Evolutionary conservation across 2,888 invertebrate species (phyloP), one percentile per base, ranked within the genome.

Genomic region (Parapristionchus giblindavisi): DNA sequence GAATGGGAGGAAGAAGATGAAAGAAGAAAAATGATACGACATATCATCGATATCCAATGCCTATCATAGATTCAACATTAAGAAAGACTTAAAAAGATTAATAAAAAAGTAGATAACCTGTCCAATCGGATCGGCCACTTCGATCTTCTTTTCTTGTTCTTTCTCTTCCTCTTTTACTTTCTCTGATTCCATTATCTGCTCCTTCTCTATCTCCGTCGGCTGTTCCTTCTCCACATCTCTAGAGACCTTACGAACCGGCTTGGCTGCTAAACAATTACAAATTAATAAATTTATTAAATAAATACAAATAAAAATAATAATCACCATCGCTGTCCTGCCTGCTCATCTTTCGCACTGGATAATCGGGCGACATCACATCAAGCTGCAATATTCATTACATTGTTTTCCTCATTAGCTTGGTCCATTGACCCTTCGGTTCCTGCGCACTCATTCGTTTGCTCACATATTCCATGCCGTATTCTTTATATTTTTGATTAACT

Each of bases 351-450:
- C 65, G 14, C 17, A 48, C 43, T 1, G 65, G 65, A 2, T 29
- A 29, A n/a, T 65, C 65, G 27, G 14, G 17, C 21, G 65, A 40
- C 65, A 65, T 65, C 11, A 65, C 65, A 48, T 65, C 65, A 1
- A 34, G 40, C 65, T 65, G 65, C 29, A 58, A 58, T 6, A 5
- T 29, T 14, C 3, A 5, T 52, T 52, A 52, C n/a, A n/a, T n/a
- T n/a, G n/a, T n/a, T n/a, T n/a, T n/a, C n/a, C n/a, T n/a, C n/a
- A n/a, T n/a, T n/a, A n/a, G n/a, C n/a, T n/a, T n/a, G n/a, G n/a
- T n/a, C n/a, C n/a, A n/a, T n/a, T n/a, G n/a, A n/a, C n/a, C n/a
- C n/a, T n/a, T n/a, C n/a, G n/a, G n/a, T n/a, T n/a, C n/a, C n/a
- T n/a, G n/a, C n/a, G n/a, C n/a, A n/a, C n/a, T n/a, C n/a, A n/a